Base-by-base conservation (phyloP, 2,113 vertebrate species). In the Ammodramus savannarum region DNA sequence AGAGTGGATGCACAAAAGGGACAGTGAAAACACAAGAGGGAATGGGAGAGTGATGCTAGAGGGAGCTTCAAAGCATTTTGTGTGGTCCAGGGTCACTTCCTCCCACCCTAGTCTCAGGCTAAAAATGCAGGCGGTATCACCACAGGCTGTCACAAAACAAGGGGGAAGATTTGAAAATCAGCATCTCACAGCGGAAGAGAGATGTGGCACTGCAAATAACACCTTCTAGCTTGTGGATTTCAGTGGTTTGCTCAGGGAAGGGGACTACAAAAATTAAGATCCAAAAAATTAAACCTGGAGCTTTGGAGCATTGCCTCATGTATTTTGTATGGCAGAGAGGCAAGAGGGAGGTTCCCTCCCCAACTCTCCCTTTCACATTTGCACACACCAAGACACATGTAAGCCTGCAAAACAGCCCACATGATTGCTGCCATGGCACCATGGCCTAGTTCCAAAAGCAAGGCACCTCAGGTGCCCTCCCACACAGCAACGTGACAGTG, bases 61-160 rank as follows among this genome's bases (percentile, higher is more conserved):
- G 32, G 32, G n/a, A 81, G 66, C 43, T 89, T 95, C 61, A 85
- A 80, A 95, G 44, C 22, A 73, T 75, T 72, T 79, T 75, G n/a
- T 87, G n/a, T 38, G 26, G 48, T 73, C 46, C 48, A 3, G 2
- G 34, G 10, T 86, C 3, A 3, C 61, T 74, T 91, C 27, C 52
- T 51, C 29, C 67, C 44, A 4, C 9, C 9, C 32, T 55, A 71
- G n/a, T 46, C 22, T 61, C 74, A 61, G 34, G 41, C 67, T 83
- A 87, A 80, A 95, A 91, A 94, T 80, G 51, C 80, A 88, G 41
- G 58, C 67, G 21, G 31, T 62, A 93, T 51, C 74, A 93, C 23
- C 38, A 69, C 58, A 80, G 41, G n/a, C 44, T 93, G 36, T 49
- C 75, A 59, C n/a, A 71, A 51, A 65, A 81, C 49, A 88, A 72